Percentiles rank a stretch among this genome's conserved stretches.
phyloP scores from a whole-genome alignment of 2,888 invertebrate genomes.

The Scaptomyza tumidula region DNA sequence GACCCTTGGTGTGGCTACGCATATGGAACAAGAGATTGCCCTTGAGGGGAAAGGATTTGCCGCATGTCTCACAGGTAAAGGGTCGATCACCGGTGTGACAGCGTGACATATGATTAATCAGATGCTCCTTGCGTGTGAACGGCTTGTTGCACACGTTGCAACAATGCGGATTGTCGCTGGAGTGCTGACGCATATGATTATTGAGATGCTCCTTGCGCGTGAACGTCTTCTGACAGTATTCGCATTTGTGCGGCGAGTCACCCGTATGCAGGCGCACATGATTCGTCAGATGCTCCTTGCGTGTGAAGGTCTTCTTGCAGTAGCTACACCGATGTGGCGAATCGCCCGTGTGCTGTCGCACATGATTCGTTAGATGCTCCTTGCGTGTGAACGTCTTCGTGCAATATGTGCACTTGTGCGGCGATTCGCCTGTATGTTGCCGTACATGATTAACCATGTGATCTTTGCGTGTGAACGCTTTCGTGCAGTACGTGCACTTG shows the following conservation, averaged over 20 bases:
- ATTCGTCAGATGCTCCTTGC: constrained; percentile 94
- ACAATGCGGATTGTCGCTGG: constrained; percentile 94
- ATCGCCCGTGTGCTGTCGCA: constrained; percentile 92
- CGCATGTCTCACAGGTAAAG: constrained; percentile 93
- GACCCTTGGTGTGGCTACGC: constrained; percentile 92
- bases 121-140: constrained; percentile 93
- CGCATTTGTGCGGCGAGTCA: constrained; percentile 93
- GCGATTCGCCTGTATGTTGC: constrained; percentile 92
- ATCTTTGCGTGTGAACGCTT: constrained; percentile 93
- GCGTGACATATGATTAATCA: constrained; percentile 91
- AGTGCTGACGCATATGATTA: constrained; percentile 94
- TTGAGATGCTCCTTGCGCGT: constrained; percentile 93
- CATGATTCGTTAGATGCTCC: constrained; percentile 94
- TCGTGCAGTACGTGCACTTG: constrained; percentile 93
- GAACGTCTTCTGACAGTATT: constrained; percentile 93
- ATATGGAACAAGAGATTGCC: constrained; percentile 94
- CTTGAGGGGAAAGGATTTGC: constrained; percentile 93
- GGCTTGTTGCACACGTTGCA: constrained; percentile 94
- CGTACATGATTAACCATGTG: constrained; percentile 91
- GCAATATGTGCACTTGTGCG: constrained; percentile 94
- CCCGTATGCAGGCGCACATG: constrained; percentile 92
- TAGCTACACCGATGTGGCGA: constrained; percentile 87
- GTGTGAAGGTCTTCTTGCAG: constrained; percentile 87
- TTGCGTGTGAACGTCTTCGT: constrained; percentile 92
- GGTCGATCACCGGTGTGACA: constrained; percentile 91